phyloP scores from a whole-genome alignment of 2,797 vertebrate genomes.

The Euthynnus affinis region DNA sequence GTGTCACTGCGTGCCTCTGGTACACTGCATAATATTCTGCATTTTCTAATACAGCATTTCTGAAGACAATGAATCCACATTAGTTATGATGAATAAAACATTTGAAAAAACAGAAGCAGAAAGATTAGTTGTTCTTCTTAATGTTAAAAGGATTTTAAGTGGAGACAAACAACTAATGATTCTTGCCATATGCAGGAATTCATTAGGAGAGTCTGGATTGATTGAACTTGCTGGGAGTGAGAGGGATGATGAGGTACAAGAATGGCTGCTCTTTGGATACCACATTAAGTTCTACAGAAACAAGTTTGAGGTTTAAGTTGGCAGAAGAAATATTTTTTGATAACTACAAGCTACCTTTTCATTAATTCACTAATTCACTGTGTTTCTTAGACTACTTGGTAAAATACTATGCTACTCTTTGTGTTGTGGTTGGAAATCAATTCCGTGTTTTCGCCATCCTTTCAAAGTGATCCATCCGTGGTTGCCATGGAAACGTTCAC shows the following conservation, averaged over 20 bases:
- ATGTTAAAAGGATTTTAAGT: background rate
- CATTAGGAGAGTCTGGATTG: conserved; percentile 7
- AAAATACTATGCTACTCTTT: conserved; percentile 35
- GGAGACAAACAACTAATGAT: background rate
- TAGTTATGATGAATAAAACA: background rate
- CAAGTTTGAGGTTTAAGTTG: background rate
- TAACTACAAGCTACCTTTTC: conserved; percentile 32
- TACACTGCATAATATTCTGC: background rate
- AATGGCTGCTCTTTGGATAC: background rate
- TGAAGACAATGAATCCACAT: background rate
- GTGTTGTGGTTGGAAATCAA: conserved; percentile 59
- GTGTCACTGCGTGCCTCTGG: background rate
- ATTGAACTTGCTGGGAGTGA: background rate
- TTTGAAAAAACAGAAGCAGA: background rate
- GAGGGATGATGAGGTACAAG: background rate
- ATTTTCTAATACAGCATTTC: background rate
- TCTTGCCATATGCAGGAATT: conserved; percentile 9
- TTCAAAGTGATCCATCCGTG: conserved; percentile 55
- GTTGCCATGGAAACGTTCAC: conserved; percentile 79
- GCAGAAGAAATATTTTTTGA: background rate
- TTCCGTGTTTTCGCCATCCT: conserved; percentile 41
- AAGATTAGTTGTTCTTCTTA: background rate
- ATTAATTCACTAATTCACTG: conserved; percentile 47
- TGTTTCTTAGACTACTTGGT: conserved; percentile 4
- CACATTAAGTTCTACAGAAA: background rate